phyloP scores from a whole-genome alignment of 1,140 invertebrate species.

The Drosophila parvula region DNA sequence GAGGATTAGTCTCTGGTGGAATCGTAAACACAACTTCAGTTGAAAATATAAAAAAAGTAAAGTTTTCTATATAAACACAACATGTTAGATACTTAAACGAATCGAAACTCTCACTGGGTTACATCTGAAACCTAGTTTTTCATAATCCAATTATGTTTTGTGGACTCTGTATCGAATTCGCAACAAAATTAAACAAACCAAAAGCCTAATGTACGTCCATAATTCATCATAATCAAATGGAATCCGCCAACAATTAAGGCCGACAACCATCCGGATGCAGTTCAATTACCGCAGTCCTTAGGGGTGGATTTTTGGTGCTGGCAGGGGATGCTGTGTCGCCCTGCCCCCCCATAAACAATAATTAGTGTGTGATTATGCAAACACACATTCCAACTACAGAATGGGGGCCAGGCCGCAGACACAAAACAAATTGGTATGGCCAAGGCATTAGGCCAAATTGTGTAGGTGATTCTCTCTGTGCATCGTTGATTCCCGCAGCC shows the following conservation, averaged over 20 bases:
- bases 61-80: too few species aligned
- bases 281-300: slow-evolving; percentile 32
- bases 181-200: slow-evolving; percentile 28
- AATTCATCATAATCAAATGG: slow-evolving; percentile 44
- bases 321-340: background rate
- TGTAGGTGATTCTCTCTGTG: slow-evolving; percentile 17
- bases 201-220: slow-evolving; percentile 11
- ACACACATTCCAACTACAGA: slow-evolving; percentile 39
- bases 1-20: slow-evolving; percentile 4
- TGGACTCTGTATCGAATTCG: slow-evolving; percentile 17
- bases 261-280: slow-evolving; percentile 41
- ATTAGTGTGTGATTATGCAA: slow-evolving; percentile 69
- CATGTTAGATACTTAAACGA: background rate
- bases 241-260: slow-evolving; percentile 33
- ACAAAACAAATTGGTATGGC: slow-evolving; percentile 49
- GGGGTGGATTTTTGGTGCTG: background rate
- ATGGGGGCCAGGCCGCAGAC: slow-evolving; percentile 26
- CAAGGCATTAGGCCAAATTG: slow-evolving; percentile 55
- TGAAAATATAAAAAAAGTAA: background rate
- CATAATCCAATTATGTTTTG: slow-evolving; percentile 4
- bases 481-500: background rate
- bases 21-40: background rate
- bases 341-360: slow-evolving; percentile 50
- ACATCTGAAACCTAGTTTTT: background rate
- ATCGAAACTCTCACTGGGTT: too few species aligned